Percentiles rank a stretch among this genome's conserved stretches.
Evolutionary conservation across 2,797 vertebrate genomes (phyloP).

Genomic region (Percopsis omiscomaycus): DNA sequence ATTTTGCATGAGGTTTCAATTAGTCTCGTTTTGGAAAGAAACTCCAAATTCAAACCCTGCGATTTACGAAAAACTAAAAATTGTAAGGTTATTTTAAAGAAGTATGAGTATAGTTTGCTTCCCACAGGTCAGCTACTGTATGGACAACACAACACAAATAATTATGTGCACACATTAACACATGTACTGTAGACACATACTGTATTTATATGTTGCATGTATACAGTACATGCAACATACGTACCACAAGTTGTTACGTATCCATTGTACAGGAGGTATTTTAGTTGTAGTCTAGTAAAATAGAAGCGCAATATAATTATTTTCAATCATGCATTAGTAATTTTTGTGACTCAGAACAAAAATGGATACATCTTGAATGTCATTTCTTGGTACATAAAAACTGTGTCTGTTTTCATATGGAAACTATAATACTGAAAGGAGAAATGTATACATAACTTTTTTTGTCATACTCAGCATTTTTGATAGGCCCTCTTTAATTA

Average conservation of each 20-base stretch:
- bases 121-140: neutral
- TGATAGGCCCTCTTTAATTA: constrained; percentile 27
- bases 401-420: constrained; percentile 37
- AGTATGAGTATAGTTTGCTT: constrained; percentile 14
- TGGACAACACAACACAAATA: neutral
- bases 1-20: too few relatives aligned
- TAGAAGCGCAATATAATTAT: constrained; percentile 67
- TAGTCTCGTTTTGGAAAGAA: too few relatives aligned
- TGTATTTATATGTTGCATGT: too few relatives aligned
- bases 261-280: constrained; percentile 8
- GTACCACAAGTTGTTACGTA: constrained; percentile 22
- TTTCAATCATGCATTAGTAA: constrained; percentile 44
- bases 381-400: constrained; percentile 32
- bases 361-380: constrained; percentile 65
- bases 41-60: too few relatives aligned
- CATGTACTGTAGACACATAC: too few relatives aligned
- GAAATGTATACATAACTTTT: constrained; percentile 41
- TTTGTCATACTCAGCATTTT: constrained; percentile 42
- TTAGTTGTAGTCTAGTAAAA: constrained; percentile 34
- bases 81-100: too few relatives aligned
- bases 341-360: neutral
- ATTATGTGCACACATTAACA: too few relatives aligned
- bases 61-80: too few relatives aligned
- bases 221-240: too few relatives aligned
- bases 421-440: constrained; percentile 64